Evolutionary conservation across 2,113 vertebrate species (phyloP).

Genomic region (Anhinga rufa): DNA sequence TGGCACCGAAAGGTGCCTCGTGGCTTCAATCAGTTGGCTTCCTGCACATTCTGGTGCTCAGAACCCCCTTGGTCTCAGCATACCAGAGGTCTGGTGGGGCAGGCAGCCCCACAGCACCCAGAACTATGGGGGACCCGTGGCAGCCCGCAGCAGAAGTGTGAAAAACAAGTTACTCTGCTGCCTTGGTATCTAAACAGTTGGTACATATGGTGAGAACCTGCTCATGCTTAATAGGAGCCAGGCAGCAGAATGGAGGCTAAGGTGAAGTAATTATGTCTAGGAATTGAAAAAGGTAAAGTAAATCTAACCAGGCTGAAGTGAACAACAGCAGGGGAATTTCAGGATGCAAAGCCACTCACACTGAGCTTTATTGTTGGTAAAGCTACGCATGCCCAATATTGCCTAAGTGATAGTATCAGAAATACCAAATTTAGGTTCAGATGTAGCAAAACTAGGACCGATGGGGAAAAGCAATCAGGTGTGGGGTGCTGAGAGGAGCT

Average conservation of each 20-base stretch:
- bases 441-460: not conserved
- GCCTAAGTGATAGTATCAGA: not conserved
- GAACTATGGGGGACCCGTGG: rapidly evolving
- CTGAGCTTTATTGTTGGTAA: not conserved
- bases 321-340: not conserved
- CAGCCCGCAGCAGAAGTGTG: not conserved
- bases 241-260: not conserved
- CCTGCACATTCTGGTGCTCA: not conserved
- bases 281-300: not conserved
- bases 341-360: not conserved
- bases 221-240: not conserved
- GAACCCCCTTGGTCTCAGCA: not conserved
- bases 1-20: not conserved
- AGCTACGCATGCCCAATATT: not conserved
- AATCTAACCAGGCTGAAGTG: not conserved
- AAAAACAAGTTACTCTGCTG: not conserved
- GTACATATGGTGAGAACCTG: not conserved
- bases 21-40: not conserved
- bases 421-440: not conserved
- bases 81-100: not conserved
- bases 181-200: not conserved
- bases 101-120: not conserved
- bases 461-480: not conserved
- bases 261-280: not conserved
- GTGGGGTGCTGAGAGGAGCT: not conserved